phyloP scores from a whole-genome alignment of 2,888 invertebrate species.

The Isotomurus palustris region DNA sequence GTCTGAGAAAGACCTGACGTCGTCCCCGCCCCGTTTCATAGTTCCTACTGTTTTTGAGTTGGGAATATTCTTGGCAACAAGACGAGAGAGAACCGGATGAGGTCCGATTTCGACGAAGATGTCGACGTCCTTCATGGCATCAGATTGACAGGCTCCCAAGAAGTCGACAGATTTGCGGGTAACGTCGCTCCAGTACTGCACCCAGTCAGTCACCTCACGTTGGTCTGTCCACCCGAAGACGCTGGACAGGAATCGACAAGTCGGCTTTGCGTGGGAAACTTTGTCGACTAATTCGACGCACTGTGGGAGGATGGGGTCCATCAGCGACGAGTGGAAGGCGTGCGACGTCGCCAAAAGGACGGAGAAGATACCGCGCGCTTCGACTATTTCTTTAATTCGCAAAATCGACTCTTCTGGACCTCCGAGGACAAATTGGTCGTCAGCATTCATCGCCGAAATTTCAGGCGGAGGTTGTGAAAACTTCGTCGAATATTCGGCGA shows the following conservation, averaged over 20 bases:
- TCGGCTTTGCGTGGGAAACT: neutral
- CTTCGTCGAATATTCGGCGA: too few relatives aligned
- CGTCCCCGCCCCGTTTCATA: constrained; percentile 22
- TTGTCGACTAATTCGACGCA: neutral
- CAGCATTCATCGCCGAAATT: constrained; percentile 31
- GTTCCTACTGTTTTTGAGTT: too few relatives aligned
- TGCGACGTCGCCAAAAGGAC: constrained; percentile 19
- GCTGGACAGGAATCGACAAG: constrained; percentile 23
- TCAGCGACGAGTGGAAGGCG: constrained; percentile 32
- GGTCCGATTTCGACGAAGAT: neutral
- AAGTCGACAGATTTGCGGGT: too few relatives aligned
- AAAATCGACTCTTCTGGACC: constrained; percentile 6
- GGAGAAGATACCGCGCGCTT: constrained; percentile 10
- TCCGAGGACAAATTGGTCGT: constrained; percentile 31
- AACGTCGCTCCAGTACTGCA: too few relatives aligned
- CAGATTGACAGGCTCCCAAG: too few relatives aligned
- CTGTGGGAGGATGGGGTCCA: constrained; percentile 24
- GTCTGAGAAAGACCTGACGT: constrained; percentile 20
- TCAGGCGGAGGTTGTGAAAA: constrained; percentile 24
- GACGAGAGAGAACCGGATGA: neutral
- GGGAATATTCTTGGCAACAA: neutral
- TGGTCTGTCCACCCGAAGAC: constrained; percentile 16
- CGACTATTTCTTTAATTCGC: constrained; percentile 11
- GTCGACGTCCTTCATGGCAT: too few relatives aligned
- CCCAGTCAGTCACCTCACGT: constrained; percentile 11